phyloP scores from a whole-genome alignment of 1,140 invertebrate genomes.

The Papilio glaucus region DNA sequence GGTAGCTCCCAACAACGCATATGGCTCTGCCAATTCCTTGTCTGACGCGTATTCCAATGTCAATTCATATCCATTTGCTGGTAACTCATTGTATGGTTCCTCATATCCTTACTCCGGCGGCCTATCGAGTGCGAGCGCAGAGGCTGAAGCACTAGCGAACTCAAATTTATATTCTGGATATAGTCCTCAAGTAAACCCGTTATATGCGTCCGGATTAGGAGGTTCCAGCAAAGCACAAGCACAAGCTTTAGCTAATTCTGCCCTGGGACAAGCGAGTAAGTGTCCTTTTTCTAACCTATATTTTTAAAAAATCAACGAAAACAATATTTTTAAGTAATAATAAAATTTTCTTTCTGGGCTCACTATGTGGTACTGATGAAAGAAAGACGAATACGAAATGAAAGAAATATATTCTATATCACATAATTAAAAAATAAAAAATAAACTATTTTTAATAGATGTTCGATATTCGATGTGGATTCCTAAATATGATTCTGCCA shows the following conservation, averaged over 20 bases:
- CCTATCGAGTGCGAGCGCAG: slow-evolving; percentile 5
- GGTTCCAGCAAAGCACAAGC: slow-evolving; percentile 17
- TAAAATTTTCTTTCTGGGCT: no score
- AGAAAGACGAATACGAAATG: no score
- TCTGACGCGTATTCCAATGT: slow-evolving; percentile 20
- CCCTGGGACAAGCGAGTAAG: background rate
- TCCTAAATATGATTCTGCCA: no score
- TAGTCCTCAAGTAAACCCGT: background rate
- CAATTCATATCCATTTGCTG: slow-evolving; percentile 18
- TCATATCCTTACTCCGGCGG: slow-evolving; percentile 3
- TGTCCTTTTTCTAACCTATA: slow-evolving; percentile 19
- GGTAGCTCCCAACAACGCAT: background rate
- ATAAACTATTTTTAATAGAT: no score
- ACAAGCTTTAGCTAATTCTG: slow-evolving; percentile 14
- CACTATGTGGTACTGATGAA: no score
- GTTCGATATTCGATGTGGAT: no score
- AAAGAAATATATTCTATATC: no score
- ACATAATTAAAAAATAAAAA: no score
- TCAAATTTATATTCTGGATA: slow-evolving; percentile 19
- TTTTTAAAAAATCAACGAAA: no score
- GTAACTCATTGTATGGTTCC: background rate
- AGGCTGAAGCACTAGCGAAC: slow-evolving; percentile 37
- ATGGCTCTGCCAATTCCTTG: slow-evolving; percentile 26
- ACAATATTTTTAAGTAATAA: no score
- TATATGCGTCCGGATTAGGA: slow-evolving; percentile 6